Conservation (phyloP, 1,140 invertebrate species). For the Pristionchus pacificus region DNA sequence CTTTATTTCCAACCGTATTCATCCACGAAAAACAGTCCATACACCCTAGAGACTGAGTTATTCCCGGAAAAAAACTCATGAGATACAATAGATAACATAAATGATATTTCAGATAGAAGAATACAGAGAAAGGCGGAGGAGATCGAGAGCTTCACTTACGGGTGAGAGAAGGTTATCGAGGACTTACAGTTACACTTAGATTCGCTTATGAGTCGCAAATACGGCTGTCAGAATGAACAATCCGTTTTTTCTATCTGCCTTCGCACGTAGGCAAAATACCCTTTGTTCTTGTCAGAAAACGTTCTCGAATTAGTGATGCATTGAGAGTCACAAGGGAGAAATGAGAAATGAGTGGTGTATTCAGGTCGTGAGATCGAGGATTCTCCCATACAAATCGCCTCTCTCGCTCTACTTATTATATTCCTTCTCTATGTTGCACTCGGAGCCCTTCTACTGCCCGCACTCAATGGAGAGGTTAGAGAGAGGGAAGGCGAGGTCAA, state of each 20-base stretch:
- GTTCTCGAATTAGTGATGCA: too few species aligned
- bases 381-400: conserved; percentile 36
- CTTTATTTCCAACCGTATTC: too few species aligned
- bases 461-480: conserved; percentile 33
- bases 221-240: not conserved
- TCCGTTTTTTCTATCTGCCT: too few species aligned
- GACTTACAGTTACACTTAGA: not conserved
- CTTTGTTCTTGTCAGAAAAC: too few species aligned
- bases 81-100: not conserved
- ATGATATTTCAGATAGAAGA: conserved; percentile 29
- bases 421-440: conserved; percentile 34
- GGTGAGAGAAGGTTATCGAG: conserved; percentile 21
- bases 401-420: conserved; percentile 27
- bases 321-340: not conserved
- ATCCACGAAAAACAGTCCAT: too few species aligned
- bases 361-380: conserved; percentile 23
- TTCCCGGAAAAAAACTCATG: not conserved
- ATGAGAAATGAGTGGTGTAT: not conserved
- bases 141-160: conserved; percentile 29
- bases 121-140: conserved; percentile 29
- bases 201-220: not conserved
- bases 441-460: conserved; percentile 34
- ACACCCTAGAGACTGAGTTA: too few species aligned
- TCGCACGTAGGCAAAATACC: too few species aligned
- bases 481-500: too few species aligned